These are phyloP conservation scores for Lithosia quadra DNA, from an alignment of 2,888 invertebrate genomes.

Conservation along the genomic window DNA sequence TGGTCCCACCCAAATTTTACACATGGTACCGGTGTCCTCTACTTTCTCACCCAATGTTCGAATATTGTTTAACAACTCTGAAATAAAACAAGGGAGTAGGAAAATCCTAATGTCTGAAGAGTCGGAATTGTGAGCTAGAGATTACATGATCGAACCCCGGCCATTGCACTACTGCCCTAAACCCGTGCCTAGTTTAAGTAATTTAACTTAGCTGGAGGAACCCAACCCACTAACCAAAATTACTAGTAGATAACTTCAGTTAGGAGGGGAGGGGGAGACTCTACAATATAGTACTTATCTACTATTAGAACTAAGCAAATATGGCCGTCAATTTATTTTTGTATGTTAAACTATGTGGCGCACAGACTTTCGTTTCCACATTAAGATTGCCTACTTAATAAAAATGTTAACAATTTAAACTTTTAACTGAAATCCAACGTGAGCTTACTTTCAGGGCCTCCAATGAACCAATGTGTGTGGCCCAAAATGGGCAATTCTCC, in stretches of 20 bases:
- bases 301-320: too few relatives aligned
- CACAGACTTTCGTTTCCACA: too few relatives aligned
- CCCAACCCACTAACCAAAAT: too few relatives aligned
- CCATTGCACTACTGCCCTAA: neutral
- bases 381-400: too few relatives aligned
- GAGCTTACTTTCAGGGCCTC: slow-evolving; percentile 74
- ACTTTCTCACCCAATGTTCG: slow-evolving; percentile 49
- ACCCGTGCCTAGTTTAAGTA: too few relatives aligned
- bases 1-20: slow-evolving; percentile 73
- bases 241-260: too few relatives aligned
- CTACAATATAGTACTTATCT: too few relatives aligned
- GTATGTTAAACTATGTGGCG: too few relatives aligned
- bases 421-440: neutral
- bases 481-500: slow-evolving; percentile 70
- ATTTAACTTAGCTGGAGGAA: too few relatives aligned
- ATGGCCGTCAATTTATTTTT: too few relatives aligned
- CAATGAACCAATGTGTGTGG: slow-evolving; percentile 75
- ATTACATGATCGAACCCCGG: neutral
- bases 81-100: slow-evolving; percentile 37
- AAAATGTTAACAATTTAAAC: too few relatives aligned
- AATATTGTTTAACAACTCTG: slow-evolving; percentile 69
- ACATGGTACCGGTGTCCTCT: slow-evolving; percentile 56
- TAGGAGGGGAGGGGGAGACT: too few relatives aligned
- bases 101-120: neutral
- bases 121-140: neutral